These are phyloP conservation scores for Drosophila emarginata DNA, from an alignment of 2,888 invertebrate genomes.

Conservation along the genomic window DNA sequence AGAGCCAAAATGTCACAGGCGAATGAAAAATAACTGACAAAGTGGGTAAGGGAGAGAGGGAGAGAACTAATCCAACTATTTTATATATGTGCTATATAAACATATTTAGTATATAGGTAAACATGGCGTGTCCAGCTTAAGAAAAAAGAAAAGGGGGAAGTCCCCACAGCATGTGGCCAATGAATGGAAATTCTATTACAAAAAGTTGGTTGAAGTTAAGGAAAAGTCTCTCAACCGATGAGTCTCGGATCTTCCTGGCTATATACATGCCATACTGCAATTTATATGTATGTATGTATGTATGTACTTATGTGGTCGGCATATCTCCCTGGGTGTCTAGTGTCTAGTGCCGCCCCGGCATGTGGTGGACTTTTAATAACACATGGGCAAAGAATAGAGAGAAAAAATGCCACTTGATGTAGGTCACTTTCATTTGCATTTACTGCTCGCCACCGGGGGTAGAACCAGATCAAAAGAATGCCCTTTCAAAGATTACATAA, in stretches of 20 bases:
- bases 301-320: conserved; percentile 2
- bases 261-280: too few relatives aligned
- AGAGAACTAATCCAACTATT: conserved; percentile 40
- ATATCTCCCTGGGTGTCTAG: conserved; percentile 26
- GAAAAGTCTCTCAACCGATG: conserved; percentile 10
- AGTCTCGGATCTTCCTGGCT: conserved; percentile 11
- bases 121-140: conserved; percentile 1
- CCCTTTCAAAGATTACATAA: conserved; percentile 65
- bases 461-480: conserved; percentile 61
- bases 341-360: conserved; percentile 14
- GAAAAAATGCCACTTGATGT: conserved; percentile 66
- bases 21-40: conserved; percentile 74
- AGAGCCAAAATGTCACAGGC: conserved; percentile 74
- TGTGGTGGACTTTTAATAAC: conserved; percentile 33
- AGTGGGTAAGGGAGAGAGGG: conserved; percentile 28
- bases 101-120: conserved; percentile 5
- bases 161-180: conserved; percentile 14
- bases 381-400: conserved; percentile 41
- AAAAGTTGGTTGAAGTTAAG: conserved; percentile 1
- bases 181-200: conserved; percentile 12
- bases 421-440: conserved; percentile 72
- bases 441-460: conserved; percentile 57
- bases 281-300: background rate
- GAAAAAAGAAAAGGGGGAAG: conserved; percentile 32
- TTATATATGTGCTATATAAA: conserved; percentile 20